Evolutionary conservation across 2,888 invertebrate species (phyloP), one percentile per base, ranked within the genome.

Genomic region (Hypomecis punctinalis): DNA sequence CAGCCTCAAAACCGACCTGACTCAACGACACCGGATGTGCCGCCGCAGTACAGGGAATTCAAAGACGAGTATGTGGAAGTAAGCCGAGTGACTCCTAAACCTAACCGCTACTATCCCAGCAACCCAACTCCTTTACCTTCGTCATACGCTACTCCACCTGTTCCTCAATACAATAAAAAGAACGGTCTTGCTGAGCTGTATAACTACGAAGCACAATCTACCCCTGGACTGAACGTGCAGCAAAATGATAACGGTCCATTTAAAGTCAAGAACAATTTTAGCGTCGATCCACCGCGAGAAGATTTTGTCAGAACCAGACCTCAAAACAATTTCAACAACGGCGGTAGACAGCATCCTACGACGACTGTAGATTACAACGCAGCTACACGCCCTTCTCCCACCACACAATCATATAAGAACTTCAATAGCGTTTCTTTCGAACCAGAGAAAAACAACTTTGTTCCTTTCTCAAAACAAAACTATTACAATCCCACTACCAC

Each of bases 41-140:
- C 91, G 74, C 90, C 88, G 69, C 86, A 90, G 73, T 86, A 82
- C 72, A 84, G 82, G 74, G 80, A 91, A 68, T 89, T 82, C 58
- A 86, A 87, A 76, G 86, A 92, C 23, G 93, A 93, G 76, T 93
- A 93, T 67, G 92, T 93, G 4, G 93, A 93, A 85, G 92, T 93
- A 6, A 86, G 85, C 54, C 83, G 90, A 68, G 90, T 91, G 7
- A 88, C 88, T 6, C 90, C 92, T 5, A 92, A 91, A 73, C 84
- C 82, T 48, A 86, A 77, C 62, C 81, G 82, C 69, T 87, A 79
- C 70, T 87, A 82, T 71, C 78, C 82, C 0, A 85, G 79, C 58
- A 84, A 76, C 47, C 80, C 84, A 35, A 78, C 88, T 39, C 82
- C 88, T 1, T 78, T 86, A 9, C 79, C 85, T 0, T 86, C 85